These are phyloP conservation scores for Eupithecia inturbata DNA, from an alignment of 2,888 invertebrate genomes.

Conservation along the genomic window DNA sequence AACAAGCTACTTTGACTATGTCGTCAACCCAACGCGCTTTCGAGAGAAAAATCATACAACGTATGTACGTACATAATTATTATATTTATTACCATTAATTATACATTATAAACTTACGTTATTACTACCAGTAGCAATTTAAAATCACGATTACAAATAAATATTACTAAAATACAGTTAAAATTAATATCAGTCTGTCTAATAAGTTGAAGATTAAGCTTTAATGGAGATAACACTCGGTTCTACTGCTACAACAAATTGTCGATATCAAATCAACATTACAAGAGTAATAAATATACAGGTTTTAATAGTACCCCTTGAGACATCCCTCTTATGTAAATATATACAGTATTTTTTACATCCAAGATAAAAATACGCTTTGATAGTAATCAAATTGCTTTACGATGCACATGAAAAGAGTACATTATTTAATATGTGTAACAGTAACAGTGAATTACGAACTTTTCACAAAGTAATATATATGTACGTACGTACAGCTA, in stretches of 20 bases:
- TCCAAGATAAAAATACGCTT: neutral
- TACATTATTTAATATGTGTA: neutral
- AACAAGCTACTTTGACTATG: neutral
- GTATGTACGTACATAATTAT: neutral
- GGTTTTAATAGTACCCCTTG: no score
- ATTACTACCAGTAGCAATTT: neutral
- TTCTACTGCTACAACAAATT: neutral
- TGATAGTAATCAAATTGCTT: neutral
- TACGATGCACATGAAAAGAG: neutral
- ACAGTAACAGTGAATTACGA: neutral
- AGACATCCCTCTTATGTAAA: neutral
- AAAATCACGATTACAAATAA: constrained; percentile 6
- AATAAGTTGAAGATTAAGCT: neutral
- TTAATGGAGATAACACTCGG: neutral
- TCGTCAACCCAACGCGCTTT: neutral
- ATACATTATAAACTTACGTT: neutral
- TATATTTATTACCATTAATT: neutral
- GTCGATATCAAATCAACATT: neutral
- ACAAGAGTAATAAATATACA: no score
- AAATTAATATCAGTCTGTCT: constrained; percentile 5
- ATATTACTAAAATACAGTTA: constrained; percentile 1
- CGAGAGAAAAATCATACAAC: neutral
- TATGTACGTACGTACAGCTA: no score
- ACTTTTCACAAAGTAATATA: neutral
- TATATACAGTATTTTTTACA: neutral